Conservation (phyloP, 2,797 vertebrate species). For the Pagetopsis macropterus region DNA sequence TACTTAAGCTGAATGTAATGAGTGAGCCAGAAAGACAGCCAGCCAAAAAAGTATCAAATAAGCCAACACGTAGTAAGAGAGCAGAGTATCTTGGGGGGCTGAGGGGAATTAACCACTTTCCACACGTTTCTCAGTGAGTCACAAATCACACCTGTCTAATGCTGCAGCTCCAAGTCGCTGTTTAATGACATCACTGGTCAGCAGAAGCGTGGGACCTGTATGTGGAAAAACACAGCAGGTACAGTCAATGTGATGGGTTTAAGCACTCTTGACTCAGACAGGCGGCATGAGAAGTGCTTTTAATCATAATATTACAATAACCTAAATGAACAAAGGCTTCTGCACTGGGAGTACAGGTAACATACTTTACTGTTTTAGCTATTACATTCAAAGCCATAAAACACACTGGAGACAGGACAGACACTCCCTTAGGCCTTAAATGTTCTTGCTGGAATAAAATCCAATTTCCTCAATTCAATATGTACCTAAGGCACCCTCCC, state of each 20-base stretch:
- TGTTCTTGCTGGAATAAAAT: background rate
- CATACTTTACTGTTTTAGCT: background rate
- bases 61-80: background rate
- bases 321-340: background rate
- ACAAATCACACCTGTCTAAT: conserved; percentile 87
- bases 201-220: conserved; percentile 89
- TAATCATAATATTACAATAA: background rate
- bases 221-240: conserved; percentile 19
- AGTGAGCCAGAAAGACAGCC: conserved; percentile 4
- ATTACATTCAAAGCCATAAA: background rate
- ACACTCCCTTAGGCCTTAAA: background rate
- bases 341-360: background rate
- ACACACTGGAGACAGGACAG: background rate
- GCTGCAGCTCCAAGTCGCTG: conserved; percentile 91
- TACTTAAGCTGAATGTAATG: conserved; percentile 43
- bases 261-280: background rate
- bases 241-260: conserved; percentile 1
- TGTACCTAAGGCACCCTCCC: background rate
- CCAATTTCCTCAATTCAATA: background rate
- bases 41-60: background rate
- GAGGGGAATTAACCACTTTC: background rate
- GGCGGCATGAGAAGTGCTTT: background rate
- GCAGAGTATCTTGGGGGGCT: background rate
- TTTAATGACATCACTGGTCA: conserved; percentile 93
- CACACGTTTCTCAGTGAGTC: background rate